Percentiles rank a stretch among this genome's conserved stretches.
phyloP scores from a whole-genome alignment of 2,888 invertebrate genomes.

The Melanargia galathea region DNA sequence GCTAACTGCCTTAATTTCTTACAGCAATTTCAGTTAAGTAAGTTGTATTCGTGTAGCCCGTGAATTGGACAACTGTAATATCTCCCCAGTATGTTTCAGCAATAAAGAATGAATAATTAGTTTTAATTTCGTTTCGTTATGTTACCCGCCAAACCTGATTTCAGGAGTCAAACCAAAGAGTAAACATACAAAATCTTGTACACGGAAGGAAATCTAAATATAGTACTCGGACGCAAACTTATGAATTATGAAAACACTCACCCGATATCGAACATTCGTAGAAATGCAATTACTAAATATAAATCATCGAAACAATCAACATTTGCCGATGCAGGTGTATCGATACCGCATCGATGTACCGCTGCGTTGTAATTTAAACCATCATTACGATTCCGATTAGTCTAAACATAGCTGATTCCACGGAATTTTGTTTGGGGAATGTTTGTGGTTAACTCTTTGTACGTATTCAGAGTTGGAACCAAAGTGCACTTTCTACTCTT shows the following conservation, averaged over 20 bases:
- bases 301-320: slow-evolving; percentile 52
- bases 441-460: slow-evolving; percentile 48
- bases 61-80: too few species aligned
- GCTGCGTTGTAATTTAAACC: slow-evolving; percentile 54
- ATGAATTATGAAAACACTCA: slow-evolving; percentile 17
- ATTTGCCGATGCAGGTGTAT: slow-evolving; percentile 49
- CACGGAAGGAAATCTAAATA: slow-evolving; percentile 14
- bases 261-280: slow-evolving; percentile 36
- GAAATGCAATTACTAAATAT: slow-evolving; percentile 59
- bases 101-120: too few species aligned
- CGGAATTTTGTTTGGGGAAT: slow-evolving; percentile 46
- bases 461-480: neutral
- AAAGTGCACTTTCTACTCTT: slow-evolving; percentile 14
- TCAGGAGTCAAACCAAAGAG: neutral
- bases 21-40: too few species aligned
- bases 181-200: neutral
- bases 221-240: slow-evolving; percentile 4
- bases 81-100: too few species aligned
- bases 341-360: slow-evolving; percentile 39
- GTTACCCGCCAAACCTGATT: neutral
- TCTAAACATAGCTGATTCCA: slow-evolving; percentile 58
- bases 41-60: too few species aligned
- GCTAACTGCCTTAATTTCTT: too few species aligned
- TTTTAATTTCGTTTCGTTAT: too few species aligned
- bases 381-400: slow-evolving; percentile 55